Percentiles rank a stretch among this genome's conserved stretches.
Evolutionary conservation across 2,113 vertebrate species (phyloP).

Genomic region (Anser cygnoides): DNA sequence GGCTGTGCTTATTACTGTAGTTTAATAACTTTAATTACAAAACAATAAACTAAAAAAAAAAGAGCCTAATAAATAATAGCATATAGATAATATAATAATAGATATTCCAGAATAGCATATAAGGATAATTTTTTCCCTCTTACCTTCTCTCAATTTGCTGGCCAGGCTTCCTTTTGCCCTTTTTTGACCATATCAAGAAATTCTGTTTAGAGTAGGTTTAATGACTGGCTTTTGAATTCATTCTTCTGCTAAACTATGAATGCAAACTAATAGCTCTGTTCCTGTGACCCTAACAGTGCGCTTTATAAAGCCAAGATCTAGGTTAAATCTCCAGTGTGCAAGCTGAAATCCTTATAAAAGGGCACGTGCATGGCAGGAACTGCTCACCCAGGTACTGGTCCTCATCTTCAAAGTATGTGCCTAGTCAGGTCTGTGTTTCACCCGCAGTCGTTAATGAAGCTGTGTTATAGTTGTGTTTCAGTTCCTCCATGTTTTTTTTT

Average conservation of each 20-base stretch:
- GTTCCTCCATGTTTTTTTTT: not conserved
- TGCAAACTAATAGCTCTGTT: not conserved
- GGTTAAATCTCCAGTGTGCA: not conserved
- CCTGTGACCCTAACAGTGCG: not conserved
- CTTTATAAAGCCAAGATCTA: not conserved
- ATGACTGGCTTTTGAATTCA: not conserved
- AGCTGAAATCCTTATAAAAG: not conserved
- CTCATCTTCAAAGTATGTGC: not conserved
- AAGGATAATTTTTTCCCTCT: not conserved
- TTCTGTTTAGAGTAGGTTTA: not conserved
- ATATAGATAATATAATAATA: not conserved
- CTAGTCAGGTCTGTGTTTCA: not conserved
- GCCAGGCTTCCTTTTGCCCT: not conserved
- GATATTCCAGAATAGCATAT: not conserved
- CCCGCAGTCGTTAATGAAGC: not conserved
- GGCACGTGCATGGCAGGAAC: not conserved
- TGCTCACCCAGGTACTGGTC: not conserved
- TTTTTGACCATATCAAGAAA: not conserved
- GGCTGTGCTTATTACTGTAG: not conserved
- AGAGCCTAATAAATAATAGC: not conserved
- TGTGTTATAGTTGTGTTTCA: not conserved
- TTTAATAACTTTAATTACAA: not conserved
- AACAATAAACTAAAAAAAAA: not conserved
- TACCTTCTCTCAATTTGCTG: not conserved
- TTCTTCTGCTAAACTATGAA: not conserved